phyloP scores from a whole-genome alignment of 2,888 invertebrate genomes.

The Chloroclystis v-ata region DNA sequence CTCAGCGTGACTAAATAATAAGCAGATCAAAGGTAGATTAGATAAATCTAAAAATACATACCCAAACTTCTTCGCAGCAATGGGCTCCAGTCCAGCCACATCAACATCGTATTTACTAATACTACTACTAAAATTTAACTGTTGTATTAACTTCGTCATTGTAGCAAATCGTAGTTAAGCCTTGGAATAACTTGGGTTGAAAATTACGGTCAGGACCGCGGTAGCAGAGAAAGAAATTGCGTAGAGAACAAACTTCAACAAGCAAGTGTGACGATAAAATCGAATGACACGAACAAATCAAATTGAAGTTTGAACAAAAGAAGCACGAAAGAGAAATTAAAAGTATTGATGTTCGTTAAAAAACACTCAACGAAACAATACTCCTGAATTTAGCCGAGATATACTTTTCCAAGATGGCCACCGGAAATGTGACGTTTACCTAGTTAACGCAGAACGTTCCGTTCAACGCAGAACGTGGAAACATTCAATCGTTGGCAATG shows the following conservation, averaged over 20 bases:
- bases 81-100: slow-evolving; percentile 48
- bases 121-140: slow-evolving; percentile 77
- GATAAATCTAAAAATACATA: slow-evolving; percentile 41
- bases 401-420: slow-evolving; percentile 59
- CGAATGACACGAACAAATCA: slow-evolving; percentile 29
- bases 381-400: slow-evolving; percentile 50
- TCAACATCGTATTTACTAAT: slow-evolving; percentile 69
- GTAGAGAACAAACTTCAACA: slow-evolving; percentile 44
- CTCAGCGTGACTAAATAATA: slow-evolving; percentile 7
- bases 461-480: slow-evolving; percentile 7
- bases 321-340: slow-evolving; percentile 28
- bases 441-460: slow-evolving; percentile 20
- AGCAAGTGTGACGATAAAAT: slow-evolving; percentile 32
- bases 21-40: slow-evolving; percentile 15
- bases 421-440: slow-evolving; percentile 60
- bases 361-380: slow-evolving; percentile 28
- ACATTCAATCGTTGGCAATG: not conserved
- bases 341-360: slow-evolving; percentile 36
- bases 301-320: slow-evolving; percentile 40
- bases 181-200: slow-evolving; percentile 54
- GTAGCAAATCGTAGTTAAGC: slow-evolving; percentile 71
- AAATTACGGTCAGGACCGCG: slow-evolving; percentile 66
- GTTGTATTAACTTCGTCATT: slow-evolving; percentile 76
- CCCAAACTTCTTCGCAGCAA: slow-evolving; percentile 49
- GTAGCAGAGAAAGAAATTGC: slow-evolving; percentile 43